A percentile compares a stretch with the other conserved stretches of the same genome.
These are phyloP conservation scores for Babyrousa celebensis DNA, from an alignment of 2,797 vertebrate species.

Conservation along the genomic window DNA sequence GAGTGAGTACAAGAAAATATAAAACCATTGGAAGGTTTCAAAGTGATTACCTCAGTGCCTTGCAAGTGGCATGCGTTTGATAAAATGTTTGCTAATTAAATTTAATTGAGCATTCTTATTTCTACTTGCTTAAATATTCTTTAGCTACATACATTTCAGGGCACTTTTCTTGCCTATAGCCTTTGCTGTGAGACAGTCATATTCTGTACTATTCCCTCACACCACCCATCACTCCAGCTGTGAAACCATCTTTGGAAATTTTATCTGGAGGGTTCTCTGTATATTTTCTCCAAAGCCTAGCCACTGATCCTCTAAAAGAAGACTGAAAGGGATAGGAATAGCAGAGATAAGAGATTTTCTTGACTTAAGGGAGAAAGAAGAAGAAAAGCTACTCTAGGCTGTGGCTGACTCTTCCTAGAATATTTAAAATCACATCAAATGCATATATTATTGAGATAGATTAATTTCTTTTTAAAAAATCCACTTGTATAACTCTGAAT, in stretches of 20 bases:
- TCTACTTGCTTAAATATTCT: slow-evolving; percentile 12
- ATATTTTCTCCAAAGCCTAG: background rate
- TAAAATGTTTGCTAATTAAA: slow-evolving; percentile 70
- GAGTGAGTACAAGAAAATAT: slow-evolving; percentile 46
- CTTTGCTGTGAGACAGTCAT: background rate
- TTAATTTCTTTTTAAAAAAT: background rate
- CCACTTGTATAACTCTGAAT: background rate
- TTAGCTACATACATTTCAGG: background rate
- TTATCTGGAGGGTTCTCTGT: background rate
- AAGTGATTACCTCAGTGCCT: background rate
- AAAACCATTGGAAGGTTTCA: slow-evolving; percentile 31
- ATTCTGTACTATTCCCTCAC: background rate
- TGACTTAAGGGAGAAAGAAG: background rate
- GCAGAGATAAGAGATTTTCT: background rate
- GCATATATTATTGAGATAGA: background rate
- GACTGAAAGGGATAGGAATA: background rate
- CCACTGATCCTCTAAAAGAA: background rate
- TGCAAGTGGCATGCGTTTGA: background rate
- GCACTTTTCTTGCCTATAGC: background rate
- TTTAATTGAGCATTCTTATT: slow-evolving; percentile 41
- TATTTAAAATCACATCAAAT: background rate
- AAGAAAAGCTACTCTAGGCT: background rate
- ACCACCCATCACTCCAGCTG: background rate
- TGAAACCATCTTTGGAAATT: background rate
- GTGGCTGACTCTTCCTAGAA: background rate